Base-by-base conservation (phyloP, 1,140 invertebrate species). In the Myzus persicae region DNA sequence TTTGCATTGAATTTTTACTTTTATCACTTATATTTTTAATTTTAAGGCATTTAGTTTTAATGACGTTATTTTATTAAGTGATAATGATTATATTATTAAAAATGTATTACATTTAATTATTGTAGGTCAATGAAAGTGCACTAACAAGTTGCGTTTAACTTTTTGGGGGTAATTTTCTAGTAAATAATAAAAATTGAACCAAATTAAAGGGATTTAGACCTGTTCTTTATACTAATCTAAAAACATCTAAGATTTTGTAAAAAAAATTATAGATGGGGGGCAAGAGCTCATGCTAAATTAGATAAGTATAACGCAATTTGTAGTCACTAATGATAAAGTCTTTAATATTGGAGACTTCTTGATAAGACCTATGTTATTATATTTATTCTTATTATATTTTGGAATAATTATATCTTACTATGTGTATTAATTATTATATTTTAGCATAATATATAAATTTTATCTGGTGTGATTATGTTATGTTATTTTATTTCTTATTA, bases 281-380 rank as follows among this genome's bases (percentile, higher is more conserved):
- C 31, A n/a, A 48, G 7, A 9, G 31, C 18, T 2, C 26, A 40
- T 26, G 24, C 20, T 26, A 90, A 59, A 90, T 26, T 42, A 42
- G 1, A 40, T 42, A 31, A 59, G 14, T 59, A 36, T 42, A 40
- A 67, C 38, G 51, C 51, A 90, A 90, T 67, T 90, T 90, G 14
- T 90, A 90, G 89, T 90, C 54, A 54, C 48, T 89, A 51, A 54
- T 59, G 26, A 31, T 40, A 18, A 90, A 67, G 51, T 59, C 51
- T 40, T n/a, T 59, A 20, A 42, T 11, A 90, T 46, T n/a, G 5
- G 59, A 40, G 89, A 67, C 38, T 42, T 59, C 26, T 90, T 90
- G 38, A 90, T 59, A 88, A 59, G 51, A 90, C 51, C 48, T 54
- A 8, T 67, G n/a, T 38, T 31, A 59, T 91, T 91, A 46, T 44